These are phyloP conservation scores for Mola mola DNA, from an alignment of 2,113 vertebrate genomes.

Conservation along the genomic window DNA sequence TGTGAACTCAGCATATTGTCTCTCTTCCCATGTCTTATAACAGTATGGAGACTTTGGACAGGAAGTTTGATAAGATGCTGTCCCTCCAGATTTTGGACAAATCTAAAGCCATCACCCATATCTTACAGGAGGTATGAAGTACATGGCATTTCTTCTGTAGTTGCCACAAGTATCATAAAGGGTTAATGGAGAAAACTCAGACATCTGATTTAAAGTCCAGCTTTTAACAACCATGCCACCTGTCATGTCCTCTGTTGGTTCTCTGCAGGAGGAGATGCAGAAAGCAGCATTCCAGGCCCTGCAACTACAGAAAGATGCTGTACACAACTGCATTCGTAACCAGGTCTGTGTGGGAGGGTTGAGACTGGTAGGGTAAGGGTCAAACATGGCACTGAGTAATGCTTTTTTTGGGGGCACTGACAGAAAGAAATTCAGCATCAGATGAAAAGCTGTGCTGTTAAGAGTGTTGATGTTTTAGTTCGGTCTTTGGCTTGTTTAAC, in stretches of 20 bases:
- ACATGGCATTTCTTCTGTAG: background rate
- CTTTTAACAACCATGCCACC: background rate
- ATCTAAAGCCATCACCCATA: slow-evolving; percentile 90
- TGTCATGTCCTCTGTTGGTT: background rate
- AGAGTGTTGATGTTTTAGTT: no score
- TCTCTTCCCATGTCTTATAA: no score
- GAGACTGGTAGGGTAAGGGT: no score
- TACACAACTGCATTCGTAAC: slow-evolving; percentile 90
- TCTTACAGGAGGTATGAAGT: slow-evolving; percentile 90
- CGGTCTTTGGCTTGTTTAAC: no score
- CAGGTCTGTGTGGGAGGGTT: slow-evolving; percentile 83
- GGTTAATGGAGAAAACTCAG: background rate
- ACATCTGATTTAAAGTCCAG: no score
- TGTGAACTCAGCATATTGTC: no score
- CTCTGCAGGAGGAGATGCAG: slow-evolving; percentile 92
- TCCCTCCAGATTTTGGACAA: slow-evolving; percentile 93
- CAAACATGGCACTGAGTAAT: no score
- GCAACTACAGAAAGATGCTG: slow-evolving; percentile 92
- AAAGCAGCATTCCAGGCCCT: slow-evolving; percentile 95
- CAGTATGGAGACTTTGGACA: slow-evolving; percentile 90
- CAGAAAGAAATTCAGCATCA: no score
- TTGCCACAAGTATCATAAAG: background rate
- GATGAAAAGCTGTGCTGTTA: no score
- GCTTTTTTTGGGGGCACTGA: no score
- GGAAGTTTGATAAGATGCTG: slow-evolving; percentile 90